A percentile compares a stretch with the other conserved stretches of the same genome.
These are phyloP conservation scores for Chamaea fasciata DNA, from an alignment of 2,113 vertebrate genomes.

Conservation along the genomic window DNA sequence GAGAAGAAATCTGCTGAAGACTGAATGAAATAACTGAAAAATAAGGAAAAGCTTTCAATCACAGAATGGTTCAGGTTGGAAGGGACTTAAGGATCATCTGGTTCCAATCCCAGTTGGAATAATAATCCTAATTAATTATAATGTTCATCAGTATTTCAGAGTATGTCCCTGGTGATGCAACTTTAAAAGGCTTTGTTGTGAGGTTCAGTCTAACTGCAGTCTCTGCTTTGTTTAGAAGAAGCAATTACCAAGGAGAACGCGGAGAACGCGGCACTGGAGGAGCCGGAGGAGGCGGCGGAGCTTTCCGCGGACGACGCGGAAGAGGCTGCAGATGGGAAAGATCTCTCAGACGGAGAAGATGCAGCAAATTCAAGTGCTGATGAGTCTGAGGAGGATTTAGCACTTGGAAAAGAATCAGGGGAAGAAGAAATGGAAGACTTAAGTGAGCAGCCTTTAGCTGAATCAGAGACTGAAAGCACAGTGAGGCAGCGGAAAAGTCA, in stretches of 20 bases:
- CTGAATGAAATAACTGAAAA: not conserved
- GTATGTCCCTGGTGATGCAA: not conserved
- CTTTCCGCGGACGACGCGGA: not conserved
- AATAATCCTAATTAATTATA: not conserved
- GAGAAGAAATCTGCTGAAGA: not conserved
- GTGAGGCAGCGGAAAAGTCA: slow-evolving; percentile 78
- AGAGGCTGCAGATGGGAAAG: slow-evolving; percentile 50
- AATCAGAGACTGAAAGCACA: slow-evolving; percentile 49
- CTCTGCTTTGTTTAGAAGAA: slow-evolving; percentile 53
- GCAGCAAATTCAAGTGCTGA: slow-evolving; percentile 28
- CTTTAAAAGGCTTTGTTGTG: not conserved
- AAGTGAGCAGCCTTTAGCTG: not conserved
- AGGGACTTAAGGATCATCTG: not conserved
- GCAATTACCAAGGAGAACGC: slow-evolving; percentile 50
- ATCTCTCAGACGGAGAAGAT: slow-evolving; percentile 61
- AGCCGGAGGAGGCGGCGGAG: slow-evolving; percentile 43
- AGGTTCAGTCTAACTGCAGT: not conserved
- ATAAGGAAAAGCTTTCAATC: not conserved
- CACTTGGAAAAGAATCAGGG: slow-evolving; percentile 49
- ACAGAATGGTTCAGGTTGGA: not conserved
- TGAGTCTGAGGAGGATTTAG: slow-evolving; percentile 63
- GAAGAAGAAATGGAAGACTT: slow-evolving; percentile 20
- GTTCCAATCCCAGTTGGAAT: not conserved
- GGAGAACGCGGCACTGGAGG: slow-evolving; percentile 30
- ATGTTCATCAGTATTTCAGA: not conserved